phyloP scores from a whole-genome alignment of 2,797 vertebrate genomes.

The Sylvia borin region DNA sequence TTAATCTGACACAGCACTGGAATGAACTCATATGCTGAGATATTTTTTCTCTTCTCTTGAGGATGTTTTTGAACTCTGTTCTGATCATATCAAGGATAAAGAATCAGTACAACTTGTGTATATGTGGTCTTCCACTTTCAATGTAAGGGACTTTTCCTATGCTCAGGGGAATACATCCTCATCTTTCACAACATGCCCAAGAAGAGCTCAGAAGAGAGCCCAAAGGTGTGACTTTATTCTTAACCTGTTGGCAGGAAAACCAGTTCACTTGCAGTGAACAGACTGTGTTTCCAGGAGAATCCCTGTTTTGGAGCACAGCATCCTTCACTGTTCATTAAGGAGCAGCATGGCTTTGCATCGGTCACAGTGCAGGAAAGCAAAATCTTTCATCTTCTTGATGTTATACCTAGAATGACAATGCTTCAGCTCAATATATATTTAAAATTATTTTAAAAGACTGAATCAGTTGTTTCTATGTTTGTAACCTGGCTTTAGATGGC shows the following conservation, averaged over 20 bases:
- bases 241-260: background rate
- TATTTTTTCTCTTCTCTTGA: background rate
- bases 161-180: background rate
- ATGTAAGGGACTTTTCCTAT: background rate
- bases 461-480: background rate
- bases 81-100: background rate
- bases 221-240: background rate
- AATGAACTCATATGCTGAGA: background rate
- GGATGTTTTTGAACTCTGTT: background rate
- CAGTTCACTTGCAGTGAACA: background rate
- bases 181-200: background rate
- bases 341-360: fast-evolving
- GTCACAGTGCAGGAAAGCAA: background rate
- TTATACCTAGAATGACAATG: background rate
- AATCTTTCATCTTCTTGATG: background rate
- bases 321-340: background rate
- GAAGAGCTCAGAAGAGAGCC: background rate
- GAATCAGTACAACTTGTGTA: background rate
- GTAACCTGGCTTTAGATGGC: background rate
- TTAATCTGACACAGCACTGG: background rate
- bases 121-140: background rate
- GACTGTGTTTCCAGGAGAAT: background rate
- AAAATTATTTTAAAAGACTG: background rate
- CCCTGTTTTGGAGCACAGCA: background rate
- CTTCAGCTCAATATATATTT: background rate